Evolutionary conservation across 2,888 invertebrate genomes (phyloP).

Genomic region (Spisula subtruncata): DNA sequence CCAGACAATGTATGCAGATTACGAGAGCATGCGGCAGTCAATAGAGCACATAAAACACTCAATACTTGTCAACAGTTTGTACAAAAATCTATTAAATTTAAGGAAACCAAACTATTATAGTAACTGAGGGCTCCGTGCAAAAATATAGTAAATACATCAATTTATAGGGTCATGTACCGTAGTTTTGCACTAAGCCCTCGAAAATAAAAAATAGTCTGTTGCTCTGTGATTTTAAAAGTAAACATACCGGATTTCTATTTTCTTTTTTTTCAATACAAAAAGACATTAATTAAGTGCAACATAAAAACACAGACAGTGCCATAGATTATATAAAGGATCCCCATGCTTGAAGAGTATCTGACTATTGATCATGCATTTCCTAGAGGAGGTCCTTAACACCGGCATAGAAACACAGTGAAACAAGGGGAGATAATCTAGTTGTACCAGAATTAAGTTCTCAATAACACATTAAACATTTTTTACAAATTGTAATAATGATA

Average conservation of each 20-base stretch:
- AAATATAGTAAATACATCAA: too few species aligned
- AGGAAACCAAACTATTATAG: not conserved
- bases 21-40: not conserved
- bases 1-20: not conserved
- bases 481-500: too few species aligned
- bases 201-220: too few species aligned
- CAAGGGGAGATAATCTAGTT: constrained; percentile 18
- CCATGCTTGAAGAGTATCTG: constrained; percentile 25
- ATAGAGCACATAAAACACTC: not conserved
- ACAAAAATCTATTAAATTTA: not conserved
- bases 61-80: not conserved
- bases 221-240: too few species aligned
- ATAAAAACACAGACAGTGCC: not conserved
- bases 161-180: too few species aligned
- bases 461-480: not conserved
- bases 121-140: too few species aligned
- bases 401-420: not conserved
- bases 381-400: constrained; percentile 23
- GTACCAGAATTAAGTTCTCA: not conserved
- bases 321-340: not conserved
- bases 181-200: too few species aligned
- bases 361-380: constrained; percentile 42
- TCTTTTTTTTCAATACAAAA: not conserved
- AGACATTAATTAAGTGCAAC: constrained; percentile 19
- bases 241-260: not conserved